Percentiles rank a stretch among this genome's conserved stretches.
Conservation (phyloP, 2,113 vertebrate genomes). For the Lanius ludovicianus region DNA sequence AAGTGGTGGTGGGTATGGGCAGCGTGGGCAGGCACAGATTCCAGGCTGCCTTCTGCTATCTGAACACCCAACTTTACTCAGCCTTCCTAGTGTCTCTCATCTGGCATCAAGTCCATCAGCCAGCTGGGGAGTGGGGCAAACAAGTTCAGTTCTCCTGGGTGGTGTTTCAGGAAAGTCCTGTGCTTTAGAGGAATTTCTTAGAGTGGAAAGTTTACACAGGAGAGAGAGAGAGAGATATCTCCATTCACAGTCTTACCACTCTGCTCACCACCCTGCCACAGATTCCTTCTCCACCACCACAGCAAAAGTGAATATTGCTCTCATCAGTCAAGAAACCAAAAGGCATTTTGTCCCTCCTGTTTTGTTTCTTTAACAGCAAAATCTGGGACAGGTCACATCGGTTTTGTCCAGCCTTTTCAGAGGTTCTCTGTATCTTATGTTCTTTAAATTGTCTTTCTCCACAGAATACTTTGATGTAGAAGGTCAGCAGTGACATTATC, state of each 20-base stretch:
- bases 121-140: background rate
- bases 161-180: background rate
- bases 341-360: background rate
- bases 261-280: background rate
- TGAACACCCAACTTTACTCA: background rate
- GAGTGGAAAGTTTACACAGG: background rate
- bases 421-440: background rate
- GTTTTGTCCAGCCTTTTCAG: background rate
- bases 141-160: background rate
- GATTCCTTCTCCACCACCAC: background rate
- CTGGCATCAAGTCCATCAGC: background rate
- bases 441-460: background rate
- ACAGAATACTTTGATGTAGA: background rate
- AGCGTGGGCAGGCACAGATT: background rate
- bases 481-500: background rate
- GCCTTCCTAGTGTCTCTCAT: background rate
- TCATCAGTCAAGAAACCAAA: background rate
- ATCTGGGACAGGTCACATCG: background rate
- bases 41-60: background rate
- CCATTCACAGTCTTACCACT: accelerated
- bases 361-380: background rate
- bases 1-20: background rate
- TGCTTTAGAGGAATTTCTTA: background rate
- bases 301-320: background rate
- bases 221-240: background rate